phyloP scores from a whole-genome alignment of 2,888 invertebrate genomes.

The Toxonevra muliebris region DNA sequence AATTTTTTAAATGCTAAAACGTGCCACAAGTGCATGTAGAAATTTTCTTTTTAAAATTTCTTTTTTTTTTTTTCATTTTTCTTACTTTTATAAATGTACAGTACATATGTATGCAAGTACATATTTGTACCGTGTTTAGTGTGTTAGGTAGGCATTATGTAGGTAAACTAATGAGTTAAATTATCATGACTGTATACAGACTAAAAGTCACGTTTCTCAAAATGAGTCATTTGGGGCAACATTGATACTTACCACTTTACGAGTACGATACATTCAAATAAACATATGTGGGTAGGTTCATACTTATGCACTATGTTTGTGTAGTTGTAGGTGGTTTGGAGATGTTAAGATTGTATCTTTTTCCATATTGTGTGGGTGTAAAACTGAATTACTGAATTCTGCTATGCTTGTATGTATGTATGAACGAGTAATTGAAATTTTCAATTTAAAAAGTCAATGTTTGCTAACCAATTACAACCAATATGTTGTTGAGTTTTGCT shows the following conservation, averaged over 20 bases:
- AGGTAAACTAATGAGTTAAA: conserved; percentile 42
- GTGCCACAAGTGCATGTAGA: conserved; percentile 38
- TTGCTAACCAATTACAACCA: too few species aligned
- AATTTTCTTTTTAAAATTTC: too few species aligned
- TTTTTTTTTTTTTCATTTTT: too few species aligned
- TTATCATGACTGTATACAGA: conserved; percentile 36
- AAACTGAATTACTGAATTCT: too few species aligned
- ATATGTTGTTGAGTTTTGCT: too few species aligned
- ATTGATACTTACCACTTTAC: conserved; percentile 38
- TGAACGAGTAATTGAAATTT: too few species aligned
- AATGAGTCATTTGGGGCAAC: conserved; percentile 45
- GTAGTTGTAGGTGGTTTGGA: too few species aligned
- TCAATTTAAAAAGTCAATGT: too few species aligned
- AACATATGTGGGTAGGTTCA: not conserved
- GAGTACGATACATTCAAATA: not conserved
- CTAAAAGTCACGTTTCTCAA: conserved; percentile 43
- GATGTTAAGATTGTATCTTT: too few species aligned
- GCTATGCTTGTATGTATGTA: too few species aligned
- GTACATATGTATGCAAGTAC: conserved; percentile 6
- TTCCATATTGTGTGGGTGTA: too few species aligned
- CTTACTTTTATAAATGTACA: not conserved
- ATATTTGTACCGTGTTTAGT: not conserved
- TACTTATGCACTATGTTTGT: too few species aligned
- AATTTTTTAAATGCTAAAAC: conserved; percentile 40
- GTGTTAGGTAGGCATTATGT: not conserved